Percentiles rank a stretch among this genome's conserved stretches.
Evolutionary conservation across 2,797 vertebrate genomes (phyloP).

Genomic region (Oophaga sylvatica): DNA sequence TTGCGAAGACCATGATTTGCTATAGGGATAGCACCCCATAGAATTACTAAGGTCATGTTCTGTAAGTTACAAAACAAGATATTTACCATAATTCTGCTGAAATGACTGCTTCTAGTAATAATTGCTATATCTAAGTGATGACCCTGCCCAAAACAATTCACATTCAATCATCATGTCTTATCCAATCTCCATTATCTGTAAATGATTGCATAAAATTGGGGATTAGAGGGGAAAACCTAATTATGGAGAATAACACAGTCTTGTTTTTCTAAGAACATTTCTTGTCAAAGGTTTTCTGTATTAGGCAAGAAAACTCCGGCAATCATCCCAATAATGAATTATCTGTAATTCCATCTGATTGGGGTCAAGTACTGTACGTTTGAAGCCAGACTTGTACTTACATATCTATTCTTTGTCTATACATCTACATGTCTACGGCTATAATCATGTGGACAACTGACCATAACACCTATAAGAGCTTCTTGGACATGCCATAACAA

Average conservation of each 20-base stretch:
- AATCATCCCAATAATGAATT: background rate
- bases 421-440: too few species aligned
- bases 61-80: background rate
- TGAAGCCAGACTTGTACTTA: background rate
- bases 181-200: background rate
- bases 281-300: background rate
- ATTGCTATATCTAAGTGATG: background rate
- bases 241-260: background rate
- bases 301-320: background rate
- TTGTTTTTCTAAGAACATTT: background rate
- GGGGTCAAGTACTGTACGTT: background rate
- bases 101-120: background rate
- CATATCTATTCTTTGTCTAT: background rate
- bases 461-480: background rate
- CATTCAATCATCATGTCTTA: background rate
- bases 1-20: background rate
- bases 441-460: background rate
- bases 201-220: background rate
- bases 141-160: background rate
- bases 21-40: background rate
- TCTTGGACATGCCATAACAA: background rate
- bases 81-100: background rate
- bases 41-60: background rate
- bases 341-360: conserved; percentile 1
- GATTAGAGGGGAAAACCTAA: background rate